These are phyloP conservation scores for Mythimna lalbum DNA, from an alignment of 2,888 invertebrate genomes.

Conservation along the genomic window DNA sequence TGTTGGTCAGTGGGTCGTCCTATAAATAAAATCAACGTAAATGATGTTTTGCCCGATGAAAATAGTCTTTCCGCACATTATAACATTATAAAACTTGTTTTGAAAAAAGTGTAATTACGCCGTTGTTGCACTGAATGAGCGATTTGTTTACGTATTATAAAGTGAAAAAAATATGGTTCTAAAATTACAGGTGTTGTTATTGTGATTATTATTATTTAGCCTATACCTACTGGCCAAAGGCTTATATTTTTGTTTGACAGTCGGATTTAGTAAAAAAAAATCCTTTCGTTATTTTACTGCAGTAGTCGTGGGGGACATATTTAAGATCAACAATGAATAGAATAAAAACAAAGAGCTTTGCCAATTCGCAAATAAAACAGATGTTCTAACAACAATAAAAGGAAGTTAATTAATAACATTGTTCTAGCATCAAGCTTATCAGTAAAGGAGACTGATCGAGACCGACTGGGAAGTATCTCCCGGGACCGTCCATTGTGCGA, in stretches of 20 bases:
- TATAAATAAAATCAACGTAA: no score
- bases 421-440: slow-evolving; percentile 39
- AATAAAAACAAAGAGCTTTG: background rate
- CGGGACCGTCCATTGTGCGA: slow-evolving; percentile 50
- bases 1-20: no score
- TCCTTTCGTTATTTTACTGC: background rate
- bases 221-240: background rate
- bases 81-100: no score
- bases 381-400: slow-evolving; percentile 12
- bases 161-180: no score
- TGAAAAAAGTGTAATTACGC: no score
- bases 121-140: no score
- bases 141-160: no score
- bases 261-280: background rate
- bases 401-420: slow-evolving; percentile 39
- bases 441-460: slow-evolving; percentile 39
- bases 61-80: no score
- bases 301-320: background rate
- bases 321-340: background rate
- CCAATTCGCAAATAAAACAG: slow-evolving; percentile 4
- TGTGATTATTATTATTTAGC: background rate
- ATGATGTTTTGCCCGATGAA: no score
- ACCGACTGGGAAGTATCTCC: slow-evolving; percentile 38
- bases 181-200: background rate
- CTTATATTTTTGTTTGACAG: background rate